Percentiles rank a stretch among this genome's conserved stretches.
These are phyloP conservation scores for Scaptomyza tumidula DNA, from an alignment of 2,888 invertebrate genomes.

Conservation along the genomic window DNA sequence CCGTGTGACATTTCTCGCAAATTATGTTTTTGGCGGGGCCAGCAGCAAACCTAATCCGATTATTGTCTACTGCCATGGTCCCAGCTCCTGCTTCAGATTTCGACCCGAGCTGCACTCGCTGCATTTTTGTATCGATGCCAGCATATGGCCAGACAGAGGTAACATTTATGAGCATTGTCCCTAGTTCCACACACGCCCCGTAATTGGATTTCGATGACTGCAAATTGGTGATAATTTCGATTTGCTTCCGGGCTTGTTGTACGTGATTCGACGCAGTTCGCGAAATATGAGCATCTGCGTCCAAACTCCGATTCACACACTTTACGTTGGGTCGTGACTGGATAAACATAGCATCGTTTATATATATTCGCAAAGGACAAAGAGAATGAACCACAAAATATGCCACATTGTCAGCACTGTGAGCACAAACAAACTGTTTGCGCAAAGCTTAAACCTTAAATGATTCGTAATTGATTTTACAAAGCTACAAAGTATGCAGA, in stretches of 20 bases:
- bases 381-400: conserved; percentile 13
- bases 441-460: conserved; percentile 10
- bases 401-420: conserved; percentile 11
- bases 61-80: conserved; percentile 42
- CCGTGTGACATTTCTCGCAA: conserved; percentile 79
- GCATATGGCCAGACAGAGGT: conserved; percentile 63
- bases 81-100: conserved; percentile 5
- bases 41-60: conserved; percentile 72
- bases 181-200: conserved; percentile 52
- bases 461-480: not conserved
- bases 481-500: too few relatives aligned
- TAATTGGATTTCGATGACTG: conserved; percentile 84
- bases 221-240: conserved; percentile 83
- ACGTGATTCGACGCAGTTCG: conserved; percentile 69
- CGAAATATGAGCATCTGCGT: conserved; percentile 71
- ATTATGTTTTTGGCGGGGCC: conserved; percentile 68
- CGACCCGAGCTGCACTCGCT: conserved; percentile 36
- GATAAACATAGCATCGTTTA: conserved; percentile 56
- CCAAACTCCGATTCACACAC: conserved; percentile 38
- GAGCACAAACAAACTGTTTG: not conserved
- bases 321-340: conserved; percentile 66
- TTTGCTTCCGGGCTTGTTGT: conserved; percentile 63
- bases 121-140: conserved; percentile 55
- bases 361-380: conserved; percentile 4
- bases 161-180: conserved; percentile 49